Conservation (phyloP, 1,140 invertebrate species). For the Zelostemma sp. region DNA sequence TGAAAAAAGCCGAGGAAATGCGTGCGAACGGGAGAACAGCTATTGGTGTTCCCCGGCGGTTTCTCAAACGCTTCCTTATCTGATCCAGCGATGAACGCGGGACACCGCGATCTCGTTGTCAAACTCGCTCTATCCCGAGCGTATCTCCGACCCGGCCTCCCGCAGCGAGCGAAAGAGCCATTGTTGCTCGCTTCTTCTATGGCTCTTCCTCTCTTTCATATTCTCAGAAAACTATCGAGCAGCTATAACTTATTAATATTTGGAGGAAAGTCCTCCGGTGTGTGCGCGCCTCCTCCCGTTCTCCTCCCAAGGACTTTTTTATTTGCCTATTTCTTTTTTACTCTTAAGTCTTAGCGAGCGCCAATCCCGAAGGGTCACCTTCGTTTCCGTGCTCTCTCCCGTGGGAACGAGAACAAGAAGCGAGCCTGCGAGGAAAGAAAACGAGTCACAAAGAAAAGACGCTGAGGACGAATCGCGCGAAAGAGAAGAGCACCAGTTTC, state of each 20-base stretch:
- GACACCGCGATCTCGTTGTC: conserved; percentile 64
- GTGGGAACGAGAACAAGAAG: conserved; percentile 54
- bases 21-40: conserved; percentile 57
- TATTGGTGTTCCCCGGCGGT: conserved; percentile 58
- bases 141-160: conserved; percentile 58
- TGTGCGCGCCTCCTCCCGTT: conserved; percentile 27
- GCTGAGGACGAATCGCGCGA: conserved; percentile 50
- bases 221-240: conserved; percentile 64
- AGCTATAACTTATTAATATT: conserved; percentile 70
- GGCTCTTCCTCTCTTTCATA: conserved; percentile 45
- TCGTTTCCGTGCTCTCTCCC: conserved; percentile 52
- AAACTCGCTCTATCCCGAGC: conserved; percentile 65
- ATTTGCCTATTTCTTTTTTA: conserved; percentile 20
- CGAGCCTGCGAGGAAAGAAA: conserved; percentile 42
- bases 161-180: conserved; percentile 59
- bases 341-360: conserved; percentile 26
- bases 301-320: conserved; percentile 20
- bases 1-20: conserved; percentile 50
- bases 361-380: conserved; percentile 48
- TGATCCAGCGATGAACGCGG: conserved; percentile 58
- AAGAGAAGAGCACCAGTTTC: conserved; percentile 52
- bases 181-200: conserved; percentile 55
- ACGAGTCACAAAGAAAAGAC: conserved; percentile 56
- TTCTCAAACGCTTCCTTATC: conserved; percentile 65
- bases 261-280: conserved; percentile 53